Percentiles rank a stretch among this genome's conserved stretches.
phyloP scores from a whole-genome alignment of 1,140 invertebrate genomes.

The Apocrypta bakeri region DNA sequence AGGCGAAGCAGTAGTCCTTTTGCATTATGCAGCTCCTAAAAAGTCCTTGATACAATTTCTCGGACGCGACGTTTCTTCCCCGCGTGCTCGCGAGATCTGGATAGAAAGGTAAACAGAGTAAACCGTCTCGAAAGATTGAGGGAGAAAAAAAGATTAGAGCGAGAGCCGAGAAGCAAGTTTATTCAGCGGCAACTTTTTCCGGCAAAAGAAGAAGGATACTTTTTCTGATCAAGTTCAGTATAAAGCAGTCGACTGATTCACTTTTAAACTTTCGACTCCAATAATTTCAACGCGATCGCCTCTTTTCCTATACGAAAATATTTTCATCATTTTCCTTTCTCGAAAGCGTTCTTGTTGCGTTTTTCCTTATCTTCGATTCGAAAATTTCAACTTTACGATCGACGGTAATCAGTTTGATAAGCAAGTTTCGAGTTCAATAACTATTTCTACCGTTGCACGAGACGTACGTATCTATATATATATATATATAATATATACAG shows the following conservation, averaged over 20 bases:
- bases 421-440: too few species aligned
- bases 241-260: background rate
- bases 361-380: background rate
- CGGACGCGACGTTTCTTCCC: background rate
- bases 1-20: background rate
- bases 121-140: background rate
- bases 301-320: background rate
- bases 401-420: too few species aligned
- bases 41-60: conserved; percentile 1
- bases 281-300: background rate
- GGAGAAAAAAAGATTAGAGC: background rate
- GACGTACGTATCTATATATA: too few species aligned
- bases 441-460: too few species aligned
- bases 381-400: too few species aligned
- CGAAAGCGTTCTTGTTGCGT: too few species aligned
- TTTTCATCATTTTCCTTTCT: too few species aligned
- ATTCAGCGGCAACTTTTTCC: background rate
- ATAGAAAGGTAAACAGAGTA: conserved; percentile 13
- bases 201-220: background rate
- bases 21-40: background rate
- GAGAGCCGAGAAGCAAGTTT: background rate
- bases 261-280: background rate
- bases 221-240: background rate
- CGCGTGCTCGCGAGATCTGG: background rate
- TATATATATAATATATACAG: too few species aligned